Conservation (phyloP, 1,140 invertebrate species). For the Lepidurus packardi region DNA sequence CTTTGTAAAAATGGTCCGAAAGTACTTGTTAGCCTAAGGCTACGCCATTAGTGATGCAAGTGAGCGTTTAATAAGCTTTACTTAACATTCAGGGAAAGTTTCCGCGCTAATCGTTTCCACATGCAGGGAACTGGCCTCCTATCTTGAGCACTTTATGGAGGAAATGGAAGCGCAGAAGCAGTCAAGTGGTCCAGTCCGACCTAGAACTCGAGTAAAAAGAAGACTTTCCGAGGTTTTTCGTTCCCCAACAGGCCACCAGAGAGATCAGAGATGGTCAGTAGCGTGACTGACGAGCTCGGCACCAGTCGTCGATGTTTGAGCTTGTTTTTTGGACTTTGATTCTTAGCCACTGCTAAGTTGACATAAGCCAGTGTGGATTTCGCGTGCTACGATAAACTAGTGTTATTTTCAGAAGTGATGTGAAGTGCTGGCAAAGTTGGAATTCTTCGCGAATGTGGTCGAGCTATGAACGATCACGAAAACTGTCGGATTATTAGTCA, state of each 20-base stretch:
- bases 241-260: background rate
- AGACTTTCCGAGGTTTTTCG: background rate
- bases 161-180: background rate
- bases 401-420: background rate
- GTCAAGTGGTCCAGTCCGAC: background rate
- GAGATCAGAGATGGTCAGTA: background rate
- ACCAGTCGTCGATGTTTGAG: background rate
- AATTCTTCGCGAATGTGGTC: background rate
- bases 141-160: background rate
- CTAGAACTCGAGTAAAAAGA: background rate
- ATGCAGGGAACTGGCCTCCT: background rate
- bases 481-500: slow-evolving; percentile 1
- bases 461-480: background rate
- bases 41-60: background rate
- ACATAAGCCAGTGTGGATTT: background rate
- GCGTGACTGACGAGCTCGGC: background rate
- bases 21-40: background rate
- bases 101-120: background rate
- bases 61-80: background rate
- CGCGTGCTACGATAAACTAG: background rate
- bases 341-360: background rate
- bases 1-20: background rate
- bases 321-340: background rate
- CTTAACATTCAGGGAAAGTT: background rate
- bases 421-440: background rate